Conservation (phyloP, 2,797 vertebrate species). For the Dromococcyx pavoninus region DNA sequence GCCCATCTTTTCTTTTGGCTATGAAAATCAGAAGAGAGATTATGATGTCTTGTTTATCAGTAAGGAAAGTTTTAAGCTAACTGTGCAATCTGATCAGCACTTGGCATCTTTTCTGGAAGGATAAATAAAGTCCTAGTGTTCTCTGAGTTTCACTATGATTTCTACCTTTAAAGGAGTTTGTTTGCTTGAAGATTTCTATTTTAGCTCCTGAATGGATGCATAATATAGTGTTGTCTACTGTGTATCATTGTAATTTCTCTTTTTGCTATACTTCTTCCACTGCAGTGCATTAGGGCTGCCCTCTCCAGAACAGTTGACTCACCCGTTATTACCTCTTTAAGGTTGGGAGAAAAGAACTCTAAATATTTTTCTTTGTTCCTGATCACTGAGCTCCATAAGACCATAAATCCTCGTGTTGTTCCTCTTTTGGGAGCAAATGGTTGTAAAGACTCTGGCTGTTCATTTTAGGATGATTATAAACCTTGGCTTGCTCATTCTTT, state of each 20-base stretch:
- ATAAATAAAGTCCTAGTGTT: slow-evolving; percentile 70
- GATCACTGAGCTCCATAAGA: slow-evolving; percentile 20
- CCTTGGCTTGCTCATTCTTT: not conserved
- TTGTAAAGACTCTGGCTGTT: slow-evolving; percentile 7
- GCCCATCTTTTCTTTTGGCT: slow-evolving; percentile 62
- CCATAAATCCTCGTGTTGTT: slow-evolving; percentile 20
- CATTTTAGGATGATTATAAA: slow-evolving; percentile 13
- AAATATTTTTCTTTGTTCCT: slow-evolving; percentile 20
- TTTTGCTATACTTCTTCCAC: slow-evolving; percentile 45
- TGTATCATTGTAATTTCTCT: slow-evolving; percentile 6
- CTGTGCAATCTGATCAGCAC: slow-evolving; percentile 60
- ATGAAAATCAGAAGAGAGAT: slow-evolving; percentile 47
- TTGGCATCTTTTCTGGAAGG: slow-evolving; percentile 70
- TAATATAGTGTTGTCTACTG: slow-evolving; percentile 14
- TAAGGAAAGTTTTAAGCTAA: slow-evolving; percentile 61
- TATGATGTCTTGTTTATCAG: slow-evolving; percentile 67
- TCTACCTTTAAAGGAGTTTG: slow-evolving; percentile 69
- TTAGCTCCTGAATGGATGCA: slow-evolving; percentile 43
- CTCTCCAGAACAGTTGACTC: slow-evolving; percentile 35
- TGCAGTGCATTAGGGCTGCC: not conserved
- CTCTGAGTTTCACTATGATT: slow-evolving; percentile 68
- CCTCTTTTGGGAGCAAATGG: slow-evolving; percentile 3
- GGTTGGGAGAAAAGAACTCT: not conserved
- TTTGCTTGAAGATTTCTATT: slow-evolving; percentile 62
- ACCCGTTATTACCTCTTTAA: not conserved